Conservation (phyloP, 1,140 invertebrate genomes). For the Drosophila micromelanica region DNA sequence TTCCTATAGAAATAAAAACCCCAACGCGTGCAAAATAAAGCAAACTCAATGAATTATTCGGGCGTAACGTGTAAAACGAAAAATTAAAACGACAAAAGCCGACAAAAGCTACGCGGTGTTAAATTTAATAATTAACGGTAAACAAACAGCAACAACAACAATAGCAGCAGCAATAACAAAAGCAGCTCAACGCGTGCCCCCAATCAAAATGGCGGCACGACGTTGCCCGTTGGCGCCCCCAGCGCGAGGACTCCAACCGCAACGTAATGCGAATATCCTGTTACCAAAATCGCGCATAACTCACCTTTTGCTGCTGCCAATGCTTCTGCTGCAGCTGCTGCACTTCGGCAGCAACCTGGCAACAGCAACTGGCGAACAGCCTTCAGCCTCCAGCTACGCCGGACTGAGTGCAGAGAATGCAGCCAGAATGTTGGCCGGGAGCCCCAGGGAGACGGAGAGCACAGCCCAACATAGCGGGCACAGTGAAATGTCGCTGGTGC, state of each 20-base stretch:
- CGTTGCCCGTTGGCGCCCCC: conserved; percentile 64
- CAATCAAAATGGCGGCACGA: conserved; percentile 71
- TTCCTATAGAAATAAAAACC: not conserved
- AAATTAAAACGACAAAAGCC: conserved; percentile 39
- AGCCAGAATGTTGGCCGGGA: conserved; percentile 76
- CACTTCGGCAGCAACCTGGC: not conserved
- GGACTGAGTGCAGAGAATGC: conserved; percentile 76
- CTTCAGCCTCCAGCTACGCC: conserved; percentile 50
- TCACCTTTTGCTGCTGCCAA: conserved; percentile 21
- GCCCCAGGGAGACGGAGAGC: conserved; percentile 56
- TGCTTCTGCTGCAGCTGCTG: not conserved
- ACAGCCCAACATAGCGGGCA: conserved; percentile 24
- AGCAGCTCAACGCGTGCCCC: conserved; percentile 61
- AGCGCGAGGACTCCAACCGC: conserved; percentile 42
- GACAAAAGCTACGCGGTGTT: not conserved
- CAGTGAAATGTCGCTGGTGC: conserved; percentile 85
- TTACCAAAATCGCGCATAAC: not conserved
- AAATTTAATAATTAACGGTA: conserved; percentile 37
- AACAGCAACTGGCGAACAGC: conserved; percentile 8
- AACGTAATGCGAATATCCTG: conserved; percentile 20
- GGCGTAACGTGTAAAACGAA: conserved; percentile 51
- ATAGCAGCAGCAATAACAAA: conserved; percentile 12
- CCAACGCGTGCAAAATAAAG: conserved; percentile 18
- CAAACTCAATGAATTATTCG: conserved; percentile 52
- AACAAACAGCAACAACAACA: conserved; percentile 13